These are phyloP conservation scores for Pangasius krempfi DNA, from an alignment of 2,797 vertebrate species.

Conservation along the genomic window DNA sequence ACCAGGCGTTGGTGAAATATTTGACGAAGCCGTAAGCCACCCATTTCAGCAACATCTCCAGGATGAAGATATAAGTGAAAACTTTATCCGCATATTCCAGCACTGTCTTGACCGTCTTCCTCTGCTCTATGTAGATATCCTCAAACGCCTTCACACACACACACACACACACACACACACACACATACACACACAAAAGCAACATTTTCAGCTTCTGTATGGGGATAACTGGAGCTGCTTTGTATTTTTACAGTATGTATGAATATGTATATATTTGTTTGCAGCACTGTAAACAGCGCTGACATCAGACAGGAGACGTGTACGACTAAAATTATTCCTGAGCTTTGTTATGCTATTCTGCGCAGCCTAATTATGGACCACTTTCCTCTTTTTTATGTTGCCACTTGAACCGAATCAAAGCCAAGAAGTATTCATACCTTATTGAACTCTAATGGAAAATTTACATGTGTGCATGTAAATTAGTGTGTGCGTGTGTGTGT, in stretches of 20 bases:
- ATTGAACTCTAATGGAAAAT: neutral
- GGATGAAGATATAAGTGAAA: slow-evolving; percentile 96
- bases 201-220: neutral
- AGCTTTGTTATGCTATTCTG: neutral
- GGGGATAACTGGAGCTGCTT: neutral
- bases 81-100: slow-evolving; percentile 97
- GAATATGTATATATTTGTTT: neutral
- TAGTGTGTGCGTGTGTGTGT: neutral
- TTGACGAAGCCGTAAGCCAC: slow-evolving; percentile 95
- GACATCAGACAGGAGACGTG: neutral
- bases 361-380: neutral
- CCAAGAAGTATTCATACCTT: neutral
- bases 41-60: slow-evolving; percentile 99
- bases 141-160: slow-evolving; percentile 86
- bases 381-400: neutral
- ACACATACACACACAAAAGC: neutral
- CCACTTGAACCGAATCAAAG: neutral
- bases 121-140: slow-evolving; percentile 95
- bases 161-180: slow-evolving; percentile 19
- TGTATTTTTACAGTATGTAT: neutral
- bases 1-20: slow-evolving; percentile 99
- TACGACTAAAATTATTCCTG: neutral
- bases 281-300: neutral
- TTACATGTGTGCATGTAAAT: neutral
- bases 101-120: slow-evolving; percentile 89